Conservation (phyloP, 2,797 vertebrate genomes). For the Iguana delicatissima region DNA sequence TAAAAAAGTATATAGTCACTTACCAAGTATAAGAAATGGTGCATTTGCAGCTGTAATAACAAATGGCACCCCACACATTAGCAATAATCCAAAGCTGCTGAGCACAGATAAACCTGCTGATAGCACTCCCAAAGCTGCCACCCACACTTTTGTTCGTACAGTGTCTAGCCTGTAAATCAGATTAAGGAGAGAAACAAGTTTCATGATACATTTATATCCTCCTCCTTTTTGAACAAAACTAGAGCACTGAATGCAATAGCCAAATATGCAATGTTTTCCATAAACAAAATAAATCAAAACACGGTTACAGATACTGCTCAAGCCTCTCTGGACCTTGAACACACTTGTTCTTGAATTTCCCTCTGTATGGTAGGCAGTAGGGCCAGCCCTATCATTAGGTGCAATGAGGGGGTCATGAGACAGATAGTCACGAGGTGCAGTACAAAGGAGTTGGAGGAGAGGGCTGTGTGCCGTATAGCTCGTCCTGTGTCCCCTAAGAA, state of each 20-base stretch:
- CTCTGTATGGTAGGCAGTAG: no score
- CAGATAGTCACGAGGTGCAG: no score
- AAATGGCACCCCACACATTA: slow-evolving; percentile 84
- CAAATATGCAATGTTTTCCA: background rate
- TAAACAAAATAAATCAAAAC: background rate
- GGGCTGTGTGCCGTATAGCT: no score
- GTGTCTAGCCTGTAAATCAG: slow-evolving; percentile 80
- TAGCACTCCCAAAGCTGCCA: slow-evolving; percentile 84
- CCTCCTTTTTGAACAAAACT: background rate
- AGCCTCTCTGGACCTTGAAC: background rate
- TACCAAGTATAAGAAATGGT: slow-evolving; percentile 84
- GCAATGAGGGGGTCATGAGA: no score
- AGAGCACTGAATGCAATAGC: background rate
- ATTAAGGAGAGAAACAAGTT: background rate
- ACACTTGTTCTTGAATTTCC: background rate
- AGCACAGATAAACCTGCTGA: slow-evolving; percentile 84
- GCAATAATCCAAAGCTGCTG: slow-evolving; percentile 85
- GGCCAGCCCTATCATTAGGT: no score
- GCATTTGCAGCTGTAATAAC: slow-evolving; percentile 86
- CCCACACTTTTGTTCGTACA: slow-evolving; percentile 85
- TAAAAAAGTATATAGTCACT: background rate
- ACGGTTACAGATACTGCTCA: background rate
- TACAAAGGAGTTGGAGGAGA: no score
- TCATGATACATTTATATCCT: background rate
- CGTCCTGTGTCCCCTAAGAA: no score